Base-by-base conservation (phyloP, 2,797 vertebrate genomes). In the Coluber constrictor region DNA sequence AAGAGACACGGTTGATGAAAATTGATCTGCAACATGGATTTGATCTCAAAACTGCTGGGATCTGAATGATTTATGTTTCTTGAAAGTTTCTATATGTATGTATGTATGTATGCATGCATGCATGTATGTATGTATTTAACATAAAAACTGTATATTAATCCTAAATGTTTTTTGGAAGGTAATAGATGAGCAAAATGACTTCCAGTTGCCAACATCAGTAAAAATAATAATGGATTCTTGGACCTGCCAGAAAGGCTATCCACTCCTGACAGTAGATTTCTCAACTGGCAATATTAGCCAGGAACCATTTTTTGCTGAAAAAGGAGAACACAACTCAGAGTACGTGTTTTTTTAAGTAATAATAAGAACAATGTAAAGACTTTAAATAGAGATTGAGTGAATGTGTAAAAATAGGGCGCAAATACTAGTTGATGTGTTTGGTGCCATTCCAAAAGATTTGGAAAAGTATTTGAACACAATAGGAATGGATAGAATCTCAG, bases 211-310 rank as follows among this genome's bases (percentile, higher is more conserved):
- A 94, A 93, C 97, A 91, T 87, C 97, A 94, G 90, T 98, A 91
- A 98, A 98, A 96, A 90, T 93, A 86, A 98, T 98, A 95, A 98
- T 98, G 98, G 97, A 98, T 92, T 96, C 97, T 2, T 98, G 98
- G 98, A 98, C 97, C 32, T 95, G 96, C 90, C 97, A 97, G 94
- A 93, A 92, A 86, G 98, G 97, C 1, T 97, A 97, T 94, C 98
- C 98, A 74, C 93, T 98, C 89, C 93, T 98, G 95, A 98, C 97
- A 18, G 93, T 98, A 95, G 97, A 98, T 94, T 93, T 97, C 61
- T 97, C 97, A 37, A 97, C 96, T 15, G 98, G 98, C 2, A 43
- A 86, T 79, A 86, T 98, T 94, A 97, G 66, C 88, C 97, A 98
- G 95, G 97, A 98, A 10, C 95, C 96, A 5, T 97, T 97, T 95